A percentile compares a stretch with the other conserved stretches of the same genome.
Conservation (phyloP, 2,113 vertebrate genomes). For the Diglossa brunneiventris region DNA sequence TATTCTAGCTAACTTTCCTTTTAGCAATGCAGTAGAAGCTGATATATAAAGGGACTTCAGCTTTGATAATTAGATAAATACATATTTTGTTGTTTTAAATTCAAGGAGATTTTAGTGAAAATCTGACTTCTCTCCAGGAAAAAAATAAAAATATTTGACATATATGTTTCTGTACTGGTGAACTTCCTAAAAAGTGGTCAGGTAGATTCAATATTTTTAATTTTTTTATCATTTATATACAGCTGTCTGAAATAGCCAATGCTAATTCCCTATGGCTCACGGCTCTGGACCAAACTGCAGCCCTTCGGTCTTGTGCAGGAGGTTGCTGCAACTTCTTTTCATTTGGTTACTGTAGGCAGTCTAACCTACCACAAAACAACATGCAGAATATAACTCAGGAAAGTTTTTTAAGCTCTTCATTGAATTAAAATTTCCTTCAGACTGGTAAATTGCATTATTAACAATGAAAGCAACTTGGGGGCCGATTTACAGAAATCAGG, state of each 20-base stretch:
- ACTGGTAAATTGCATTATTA: neutral
- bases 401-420: neutral
- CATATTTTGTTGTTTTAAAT: neutral
- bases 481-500: accelerated
- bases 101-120: neutral
- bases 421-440: neutral
- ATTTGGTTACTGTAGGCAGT: neutral
- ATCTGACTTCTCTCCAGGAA: neutral
- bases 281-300: neutral
- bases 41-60: neutral
- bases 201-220: neutral
- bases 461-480: neutral
- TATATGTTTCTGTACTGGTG: neutral
- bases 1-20: neutral
- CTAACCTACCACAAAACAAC: neutral
- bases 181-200: neutral
- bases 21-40: neutral
- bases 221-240: neutral
- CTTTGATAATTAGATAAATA: neutral
- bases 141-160: neutral
- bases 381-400: neutral
- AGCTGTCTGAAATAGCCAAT: neutral
- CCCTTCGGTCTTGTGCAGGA: neutral
- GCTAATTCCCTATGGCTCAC: neutral
- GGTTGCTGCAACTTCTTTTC: neutral